A percentile compares a stretch with the other conserved stretches of the same genome.
phyloP scores from a whole-genome alignment of 2,797 vertebrate genomes.

The Epinephelus malabaricus region DNA sequence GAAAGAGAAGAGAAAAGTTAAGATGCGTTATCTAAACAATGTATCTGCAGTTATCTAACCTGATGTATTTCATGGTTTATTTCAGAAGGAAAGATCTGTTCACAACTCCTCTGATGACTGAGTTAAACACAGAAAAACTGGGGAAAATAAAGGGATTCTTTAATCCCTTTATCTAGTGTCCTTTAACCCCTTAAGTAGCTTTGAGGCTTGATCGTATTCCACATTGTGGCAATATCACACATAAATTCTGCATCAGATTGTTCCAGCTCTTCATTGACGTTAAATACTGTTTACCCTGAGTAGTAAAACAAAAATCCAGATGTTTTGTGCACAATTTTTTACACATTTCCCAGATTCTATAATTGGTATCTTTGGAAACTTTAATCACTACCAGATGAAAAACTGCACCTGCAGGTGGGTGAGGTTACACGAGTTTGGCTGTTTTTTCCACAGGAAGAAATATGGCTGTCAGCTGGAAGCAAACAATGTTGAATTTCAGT shows the following conservation, averaged over 20 bases:
- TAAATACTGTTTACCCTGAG: not conserved
- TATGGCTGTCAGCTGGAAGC: too few relatives aligned
- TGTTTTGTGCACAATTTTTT: not conserved
- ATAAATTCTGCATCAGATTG: not conserved
- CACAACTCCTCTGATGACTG: not conserved
- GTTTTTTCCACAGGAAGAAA: too few relatives aligned
- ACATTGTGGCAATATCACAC: not conserved
- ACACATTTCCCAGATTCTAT: not conserved
- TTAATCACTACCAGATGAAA: not conserved
- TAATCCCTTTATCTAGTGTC: not conserved
- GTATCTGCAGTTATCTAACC: not conserved
- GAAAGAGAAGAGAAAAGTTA: slow-evolving; percentile 7
- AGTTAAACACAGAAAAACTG: not conserved
- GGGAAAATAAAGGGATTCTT: slow-evolving; percentile 12
- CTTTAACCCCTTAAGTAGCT: not conserved
- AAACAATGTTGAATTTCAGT: too few relatives aligned
- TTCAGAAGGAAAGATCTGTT: too few relatives aligned
- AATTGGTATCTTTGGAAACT: not conserved
- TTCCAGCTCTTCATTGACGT: not conserved
- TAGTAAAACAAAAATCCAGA: not conserved
- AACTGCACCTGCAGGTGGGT: too few relatives aligned
- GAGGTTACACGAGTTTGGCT: too few relatives aligned
- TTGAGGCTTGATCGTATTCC: not conserved
- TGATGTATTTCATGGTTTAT: not conserved
- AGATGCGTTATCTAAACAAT: slow-evolving; percentile 10